phyloP scores from a whole-genome alignment of 2,797 vertebrate species.

The Lepus townsendii region DNA sequence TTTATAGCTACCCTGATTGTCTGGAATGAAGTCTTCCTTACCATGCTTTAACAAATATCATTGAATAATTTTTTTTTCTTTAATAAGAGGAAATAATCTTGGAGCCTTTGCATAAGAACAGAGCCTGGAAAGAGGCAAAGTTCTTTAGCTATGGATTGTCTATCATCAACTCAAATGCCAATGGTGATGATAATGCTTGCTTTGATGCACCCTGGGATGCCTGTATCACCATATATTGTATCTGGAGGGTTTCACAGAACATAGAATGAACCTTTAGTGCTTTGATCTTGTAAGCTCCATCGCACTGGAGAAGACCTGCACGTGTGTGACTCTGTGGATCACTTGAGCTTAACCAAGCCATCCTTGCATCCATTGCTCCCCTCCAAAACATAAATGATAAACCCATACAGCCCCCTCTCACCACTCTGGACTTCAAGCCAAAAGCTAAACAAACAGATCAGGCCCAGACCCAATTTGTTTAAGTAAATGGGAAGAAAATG shows the following conservation, averaged over 20 bases:
- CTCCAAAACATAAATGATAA: not conserved
- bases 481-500: not conserved
- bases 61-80: not conserved
- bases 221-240: not conserved
- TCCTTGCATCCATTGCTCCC: accelerated
- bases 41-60: not conserved
- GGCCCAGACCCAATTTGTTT: not conserved
- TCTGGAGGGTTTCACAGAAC: not conserved
- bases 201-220: not conserved
- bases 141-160: not conserved
- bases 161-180: not conserved
- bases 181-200: not conserved
- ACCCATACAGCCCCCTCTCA: not conserved
- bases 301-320: not conserved
- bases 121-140: not conserved
- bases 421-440: not conserved
- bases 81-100: not conserved
- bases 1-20: not conserved
- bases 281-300: not conserved
- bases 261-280: not conserved
- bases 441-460: not conserved
- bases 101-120: not conserved
- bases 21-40: not conserved
- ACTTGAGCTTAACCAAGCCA: not conserved
- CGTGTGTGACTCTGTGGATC: not conserved